A percentile compares a stretch with the other conserved stretches of the same genome.
Evolutionary conservation across 2,797 vertebrate species (phyloP).

Genomic region (Danio jaintianensis): DNA sequence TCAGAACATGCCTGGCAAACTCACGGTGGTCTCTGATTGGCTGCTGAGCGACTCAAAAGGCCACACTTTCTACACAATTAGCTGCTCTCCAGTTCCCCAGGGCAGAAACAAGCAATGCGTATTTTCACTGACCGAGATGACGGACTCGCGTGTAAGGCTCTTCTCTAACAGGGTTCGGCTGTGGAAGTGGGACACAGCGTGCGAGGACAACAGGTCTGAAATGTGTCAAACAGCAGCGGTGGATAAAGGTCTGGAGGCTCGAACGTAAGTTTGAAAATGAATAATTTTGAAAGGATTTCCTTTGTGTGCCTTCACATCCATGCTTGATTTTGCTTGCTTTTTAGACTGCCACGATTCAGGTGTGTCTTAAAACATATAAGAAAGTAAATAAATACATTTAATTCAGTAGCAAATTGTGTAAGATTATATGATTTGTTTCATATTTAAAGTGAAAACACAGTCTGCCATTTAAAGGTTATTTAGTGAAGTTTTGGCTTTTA

Average conservation of each 20-base stretch:
- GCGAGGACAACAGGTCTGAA: slow-evolving; percentile 31
- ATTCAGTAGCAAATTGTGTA: not conserved
- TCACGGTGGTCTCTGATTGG: slow-evolving; percentile 44
- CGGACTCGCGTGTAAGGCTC: slow-evolving; percentile 29
- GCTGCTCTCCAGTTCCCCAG: slow-evolving; percentile 28
- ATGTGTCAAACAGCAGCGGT: slow-evolving; percentile 13
- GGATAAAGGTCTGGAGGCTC: not conserved
- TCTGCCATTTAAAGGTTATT: not conserved
- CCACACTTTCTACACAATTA: slow-evolving; percentile 54
- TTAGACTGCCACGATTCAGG: too few species aligned
- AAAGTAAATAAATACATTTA: not conserved
- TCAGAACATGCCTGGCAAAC: slow-evolving; percentile 23
- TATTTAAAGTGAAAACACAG: not conserved
- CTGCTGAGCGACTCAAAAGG: slow-evolving; percentile 49
- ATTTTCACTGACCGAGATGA: slow-evolving; percentile 41
- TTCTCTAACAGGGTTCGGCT: slow-evolving; percentile 34
- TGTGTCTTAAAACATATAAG: not conserved
- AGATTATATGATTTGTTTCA: too few species aligned
- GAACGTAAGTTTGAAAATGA: not conserved
- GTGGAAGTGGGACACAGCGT: slow-evolving; percentile 29
- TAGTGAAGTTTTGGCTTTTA: too few species aligned
- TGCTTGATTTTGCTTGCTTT: not conserved
- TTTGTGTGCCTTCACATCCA: not conserved
- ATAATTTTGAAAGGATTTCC: not conserved
- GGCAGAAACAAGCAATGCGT: slow-evolving; percentile 27